Conservation (phyloP, 2,113 vertebrate species). For the Plotosus lineatus region DNA sequence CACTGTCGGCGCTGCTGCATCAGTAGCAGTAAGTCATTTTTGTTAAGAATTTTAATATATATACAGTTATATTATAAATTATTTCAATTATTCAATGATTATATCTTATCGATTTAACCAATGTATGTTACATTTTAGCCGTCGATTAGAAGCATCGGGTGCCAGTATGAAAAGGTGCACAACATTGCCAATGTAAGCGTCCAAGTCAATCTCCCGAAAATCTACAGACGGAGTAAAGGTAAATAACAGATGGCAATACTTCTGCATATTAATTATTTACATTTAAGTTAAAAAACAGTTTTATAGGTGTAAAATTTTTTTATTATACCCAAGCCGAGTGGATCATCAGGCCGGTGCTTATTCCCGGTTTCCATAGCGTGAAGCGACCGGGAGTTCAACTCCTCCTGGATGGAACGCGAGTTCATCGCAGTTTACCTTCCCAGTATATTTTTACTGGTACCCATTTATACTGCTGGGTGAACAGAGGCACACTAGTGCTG, state of each 20-base stretch:
- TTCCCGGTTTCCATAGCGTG: no score
- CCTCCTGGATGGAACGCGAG: no score
- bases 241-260: not conserved
- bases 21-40: not conserved
- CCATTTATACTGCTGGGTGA: no score
- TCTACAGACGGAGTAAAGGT: conserved; percentile 22
- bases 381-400: no score
- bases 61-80: not conserved
- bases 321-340: no score
- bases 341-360: no score
- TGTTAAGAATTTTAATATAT: not conserved
- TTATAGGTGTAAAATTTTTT: not conserved
- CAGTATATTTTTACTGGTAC: no score
- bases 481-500: no score
- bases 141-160: not conserved
- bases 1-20: not conserved
- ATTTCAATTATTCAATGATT: no score
- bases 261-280: not conserved
- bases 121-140: not conserved
- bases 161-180: not conserved
- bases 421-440: no score
- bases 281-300: not conserved
- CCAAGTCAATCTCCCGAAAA: not conserved
- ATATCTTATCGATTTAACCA: not conserved
- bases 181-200: not conserved